Evolutionary conservation across 2,797 vertebrate species (phyloP), one percentile per base, ranked within the genome.

Genomic region (Meriones psammophilus): DNA sequence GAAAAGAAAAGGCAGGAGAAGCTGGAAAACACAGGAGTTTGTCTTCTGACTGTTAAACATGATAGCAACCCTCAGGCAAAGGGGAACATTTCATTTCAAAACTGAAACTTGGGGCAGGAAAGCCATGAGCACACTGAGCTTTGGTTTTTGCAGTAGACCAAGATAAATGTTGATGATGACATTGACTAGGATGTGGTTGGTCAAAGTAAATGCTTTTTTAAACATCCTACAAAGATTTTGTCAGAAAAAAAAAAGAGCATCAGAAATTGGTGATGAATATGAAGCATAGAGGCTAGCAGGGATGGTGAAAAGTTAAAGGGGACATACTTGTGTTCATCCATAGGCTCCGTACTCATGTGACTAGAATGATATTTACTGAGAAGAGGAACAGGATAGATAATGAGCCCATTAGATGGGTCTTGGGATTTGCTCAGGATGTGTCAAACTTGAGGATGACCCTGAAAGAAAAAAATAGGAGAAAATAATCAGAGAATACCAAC

Each of bases 1-100:
- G 30, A 0, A 10, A 4, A 30, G 28, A 4, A 22, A 64, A 39
- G 5, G 14, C 8, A 26, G 64, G 8, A 30, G 28, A 8, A 0
- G 1, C 14, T 28, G 5, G 20, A 22, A 60, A 2, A 20, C 3
- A 1, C 0, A 6, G 30, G 28, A 3, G 7, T 14, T 0, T 62
- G 17, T 7, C 26, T 26, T 46, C 3, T 80, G 64, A 20, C 62
- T 56, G 39, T 39, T 20, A 17, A 28, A 73, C 74, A 64, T 14
- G 4, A 10, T 15, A 30, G 81, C 74, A 54, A 8, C 15, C 22
- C 26, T 2, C 36, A 87, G 68, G 39, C 30, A 1, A 58, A 18
- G 24, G n/a, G 58, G 86, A 76, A 22, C 28, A 15, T 22, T 77
- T 58, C 12, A 12, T 66, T 56, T 62, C 66, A n/a, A 80, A 77